These are phyloP conservation scores for Anas acuta DNA, from an alignment of 2,797 vertebrate genomes.

Conservation along the genomic window DNA sequence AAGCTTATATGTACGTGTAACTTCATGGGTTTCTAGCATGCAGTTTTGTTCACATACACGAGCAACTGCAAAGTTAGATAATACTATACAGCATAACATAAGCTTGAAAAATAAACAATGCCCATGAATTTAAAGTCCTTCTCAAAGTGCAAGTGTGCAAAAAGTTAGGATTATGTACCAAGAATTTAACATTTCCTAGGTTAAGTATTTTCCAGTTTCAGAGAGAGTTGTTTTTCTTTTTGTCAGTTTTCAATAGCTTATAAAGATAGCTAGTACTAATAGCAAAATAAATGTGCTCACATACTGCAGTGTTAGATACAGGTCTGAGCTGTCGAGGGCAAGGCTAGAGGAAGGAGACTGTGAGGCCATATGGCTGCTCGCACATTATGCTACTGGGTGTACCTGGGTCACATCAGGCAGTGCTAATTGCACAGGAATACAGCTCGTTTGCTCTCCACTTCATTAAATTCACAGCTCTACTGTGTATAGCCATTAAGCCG, in stretches of 20 bases:
- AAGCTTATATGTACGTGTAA: background rate
- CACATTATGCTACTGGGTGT: background rate
- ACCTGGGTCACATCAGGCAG: background rate
- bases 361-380: background rate
- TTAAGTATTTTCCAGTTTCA: background rate
- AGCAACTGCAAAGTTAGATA: background rate
- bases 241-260: background rate
- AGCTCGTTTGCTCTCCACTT: background rate
- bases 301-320: background rate
- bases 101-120: slow-evolving; percentile 10
- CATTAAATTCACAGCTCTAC: background rate
- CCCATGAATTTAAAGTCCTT: background rate
- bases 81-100: background rate
- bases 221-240: background rate
- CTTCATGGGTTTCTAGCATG: background rate
- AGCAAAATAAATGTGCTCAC: background rate
- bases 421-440: background rate
- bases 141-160: background rate
- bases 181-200: background rate
- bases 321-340: background rate
- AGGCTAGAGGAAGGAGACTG: background rate
- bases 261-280: background rate
- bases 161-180: background rate
- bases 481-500: background rate
- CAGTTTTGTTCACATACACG: background rate